phyloP scores from a whole-genome alignment of 2,113 vertebrate species.

The Panthera uncia region DNA sequence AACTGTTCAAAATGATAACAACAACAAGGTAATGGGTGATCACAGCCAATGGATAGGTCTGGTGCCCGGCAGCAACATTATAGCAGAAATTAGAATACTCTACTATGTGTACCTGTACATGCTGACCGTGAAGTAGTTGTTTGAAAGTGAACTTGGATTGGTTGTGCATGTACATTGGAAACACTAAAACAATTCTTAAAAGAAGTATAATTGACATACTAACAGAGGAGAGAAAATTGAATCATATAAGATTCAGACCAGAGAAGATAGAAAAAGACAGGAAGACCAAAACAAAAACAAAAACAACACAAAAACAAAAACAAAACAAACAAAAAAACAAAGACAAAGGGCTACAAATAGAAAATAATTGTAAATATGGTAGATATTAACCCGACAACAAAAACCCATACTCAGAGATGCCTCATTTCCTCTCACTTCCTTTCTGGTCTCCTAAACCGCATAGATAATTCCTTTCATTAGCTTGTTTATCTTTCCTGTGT shows the following conservation, averaged over 20 bases:
- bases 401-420: too few species aligned
- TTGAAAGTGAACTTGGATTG: too few species aligned
- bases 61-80: too few species aligned
- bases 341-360: not conserved
- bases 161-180: not conserved
- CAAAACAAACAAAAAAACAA: not conserved
- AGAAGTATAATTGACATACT: not conserved
- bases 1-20: not conserved
- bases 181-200: not conserved
- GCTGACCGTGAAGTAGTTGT: not conserved
- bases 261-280: not conserved
- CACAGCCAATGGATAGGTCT: not conserved
- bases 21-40: not conserved
- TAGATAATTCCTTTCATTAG: not conserved
- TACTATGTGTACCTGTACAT: fast-evolving
- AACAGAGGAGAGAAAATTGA: not conserved
- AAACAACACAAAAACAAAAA: too few species aligned
- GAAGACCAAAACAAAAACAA: not conserved
- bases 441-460: not conserved
- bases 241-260: not conserved
- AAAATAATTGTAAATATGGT: not conserved
- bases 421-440: not conserved
- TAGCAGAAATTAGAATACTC: not conserved
- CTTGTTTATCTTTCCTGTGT: not conserved
- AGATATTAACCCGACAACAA: not conserved